Conservation (phyloP, 2,113 vertebrate species). For the Alethe diademata region DNA sequence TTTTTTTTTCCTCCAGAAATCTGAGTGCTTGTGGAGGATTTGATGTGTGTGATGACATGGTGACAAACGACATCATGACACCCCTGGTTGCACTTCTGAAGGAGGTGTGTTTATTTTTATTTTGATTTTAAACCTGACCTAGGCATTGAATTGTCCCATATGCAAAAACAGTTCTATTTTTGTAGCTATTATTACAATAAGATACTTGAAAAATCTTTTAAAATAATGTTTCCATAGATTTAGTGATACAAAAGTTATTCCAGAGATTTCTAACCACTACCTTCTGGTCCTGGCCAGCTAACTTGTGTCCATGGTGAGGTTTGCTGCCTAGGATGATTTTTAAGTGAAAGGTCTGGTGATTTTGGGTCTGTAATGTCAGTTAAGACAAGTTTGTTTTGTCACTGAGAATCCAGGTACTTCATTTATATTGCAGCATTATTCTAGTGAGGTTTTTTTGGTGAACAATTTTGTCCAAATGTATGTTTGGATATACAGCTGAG, state of each 20-base stretch:
- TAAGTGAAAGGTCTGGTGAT: not conserved
- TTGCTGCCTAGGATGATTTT: not conserved
- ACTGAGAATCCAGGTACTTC: not conserved
- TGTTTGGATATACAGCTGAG: not conserved
- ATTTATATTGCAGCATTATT: not conserved
- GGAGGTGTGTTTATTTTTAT: conserved; percentile 79
- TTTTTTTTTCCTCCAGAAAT: conserved; percentile 76
- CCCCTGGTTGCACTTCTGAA: conserved; percentile 87
- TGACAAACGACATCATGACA: conserved; percentile 91
- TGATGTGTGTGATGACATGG: conserved; percentile 96
- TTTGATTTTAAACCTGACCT: not conserved
- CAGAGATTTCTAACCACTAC: not conserved
- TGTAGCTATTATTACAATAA: not conserved
- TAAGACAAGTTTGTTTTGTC: not conserved
- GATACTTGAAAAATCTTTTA: not conserved
- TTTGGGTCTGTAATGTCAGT: not conserved
- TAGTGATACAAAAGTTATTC: not conserved
- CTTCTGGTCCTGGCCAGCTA: not conserved
- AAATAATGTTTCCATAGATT: not conserved
- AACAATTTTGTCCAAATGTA: not conserved
- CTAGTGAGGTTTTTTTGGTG: not conserved
- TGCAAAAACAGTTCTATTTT: not conserved
- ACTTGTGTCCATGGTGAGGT: not conserved
- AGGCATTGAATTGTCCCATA: not conserved
- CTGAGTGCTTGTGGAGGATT: conserved; percentile 94